These are phyloP conservation scores for Myanophis thanlyinensis DNA, from an alignment of 2,113 vertebrate genomes.

Conservation along the genomic window DNA sequence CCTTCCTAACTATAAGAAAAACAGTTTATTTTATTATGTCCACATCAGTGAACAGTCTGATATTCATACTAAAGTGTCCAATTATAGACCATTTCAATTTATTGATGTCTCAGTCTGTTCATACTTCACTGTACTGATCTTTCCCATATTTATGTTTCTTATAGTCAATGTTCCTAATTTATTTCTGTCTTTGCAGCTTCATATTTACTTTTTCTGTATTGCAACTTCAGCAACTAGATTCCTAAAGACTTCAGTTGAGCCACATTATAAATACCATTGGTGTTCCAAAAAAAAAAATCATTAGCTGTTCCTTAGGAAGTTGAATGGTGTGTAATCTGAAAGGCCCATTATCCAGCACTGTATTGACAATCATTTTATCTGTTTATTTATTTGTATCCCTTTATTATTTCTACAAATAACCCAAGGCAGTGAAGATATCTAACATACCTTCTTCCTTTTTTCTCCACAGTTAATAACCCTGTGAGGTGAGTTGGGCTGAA, in stretches of 20 bases:
- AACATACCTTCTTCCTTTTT: background rate
- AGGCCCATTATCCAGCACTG: background rate
- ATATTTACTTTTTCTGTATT: background rate
- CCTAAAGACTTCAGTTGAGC: background rate
- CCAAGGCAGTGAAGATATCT: background rate
- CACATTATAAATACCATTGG: background rate
- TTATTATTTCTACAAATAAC: too few relatives aligned
- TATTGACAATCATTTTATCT: background rate
- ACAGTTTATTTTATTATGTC: background rate
- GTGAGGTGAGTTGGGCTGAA: background rate
- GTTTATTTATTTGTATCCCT: too few relatives aligned
- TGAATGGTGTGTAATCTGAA: background rate
- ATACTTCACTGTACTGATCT: background rate
- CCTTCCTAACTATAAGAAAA: background rate
- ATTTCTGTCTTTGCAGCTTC: background rate
- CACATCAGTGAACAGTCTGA: background rate
- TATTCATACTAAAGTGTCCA: background rate
- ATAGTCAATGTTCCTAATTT: background rate
- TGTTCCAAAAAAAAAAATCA: background rate
- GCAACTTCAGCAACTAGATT: background rate
- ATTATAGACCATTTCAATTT: background rate
- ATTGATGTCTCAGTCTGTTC: background rate
- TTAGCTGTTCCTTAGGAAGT: background rate
- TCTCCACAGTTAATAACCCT: background rate
- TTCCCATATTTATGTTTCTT: background rate